Evolutionary conservation across 2,113 vertebrate species (phyloP).

Genomic region (Neopipo cinnamomea): DNA sequence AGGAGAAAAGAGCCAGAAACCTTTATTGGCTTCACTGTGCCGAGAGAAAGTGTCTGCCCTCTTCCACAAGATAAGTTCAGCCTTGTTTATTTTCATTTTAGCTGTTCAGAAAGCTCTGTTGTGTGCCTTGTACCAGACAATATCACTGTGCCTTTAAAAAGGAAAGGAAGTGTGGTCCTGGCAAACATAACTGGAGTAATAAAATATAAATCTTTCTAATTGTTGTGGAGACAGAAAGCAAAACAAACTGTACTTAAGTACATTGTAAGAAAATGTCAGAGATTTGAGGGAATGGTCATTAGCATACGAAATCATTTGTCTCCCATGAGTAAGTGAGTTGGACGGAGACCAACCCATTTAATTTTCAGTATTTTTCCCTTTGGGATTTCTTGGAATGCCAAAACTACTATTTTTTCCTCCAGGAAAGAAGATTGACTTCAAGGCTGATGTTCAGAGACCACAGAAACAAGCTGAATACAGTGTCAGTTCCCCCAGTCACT

Average conservation of each 20-base stretch:
- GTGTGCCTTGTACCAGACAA: neutral
- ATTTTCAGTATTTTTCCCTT: slow-evolving; percentile 64
- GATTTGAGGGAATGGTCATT: slow-evolving; percentile 65
- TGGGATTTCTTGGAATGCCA: slow-evolving; percentile 68
- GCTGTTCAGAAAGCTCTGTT: neutral
- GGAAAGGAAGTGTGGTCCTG: slow-evolving; percentile 69
- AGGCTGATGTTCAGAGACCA: neutral
- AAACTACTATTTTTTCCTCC: slow-evolving; percentile 46
- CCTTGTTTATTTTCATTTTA: slow-evolving; percentile 68
- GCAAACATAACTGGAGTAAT: slow-evolving; percentile 60
- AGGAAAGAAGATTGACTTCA: slow-evolving; percentile 33
- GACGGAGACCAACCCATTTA: slow-evolving; percentile 36
- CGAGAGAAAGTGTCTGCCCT: slow-evolving; percentile 34
- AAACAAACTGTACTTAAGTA: slow-evolving; percentile 77
- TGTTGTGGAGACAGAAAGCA: slow-evolving; percentile 82
- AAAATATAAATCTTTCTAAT: slow-evolving; percentile 78
- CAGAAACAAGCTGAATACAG: neutral
- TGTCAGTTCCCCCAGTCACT: neutral
- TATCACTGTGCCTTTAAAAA: slow-evolving; percentile 69
- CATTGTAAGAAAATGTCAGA: slow-evolving; percentile 73
- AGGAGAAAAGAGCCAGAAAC: slow-evolving; percentile 57
- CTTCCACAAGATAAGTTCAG: slow-evolving; percentile 50
- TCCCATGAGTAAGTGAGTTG: slow-evolving; percentile 65
- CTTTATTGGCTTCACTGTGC: neutral
- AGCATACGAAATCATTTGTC: slow-evolving; percentile 64